phyloP scores from a whole-genome alignment of 2,113 vertebrate genomes.

The Notiomystis cincta region DNA sequence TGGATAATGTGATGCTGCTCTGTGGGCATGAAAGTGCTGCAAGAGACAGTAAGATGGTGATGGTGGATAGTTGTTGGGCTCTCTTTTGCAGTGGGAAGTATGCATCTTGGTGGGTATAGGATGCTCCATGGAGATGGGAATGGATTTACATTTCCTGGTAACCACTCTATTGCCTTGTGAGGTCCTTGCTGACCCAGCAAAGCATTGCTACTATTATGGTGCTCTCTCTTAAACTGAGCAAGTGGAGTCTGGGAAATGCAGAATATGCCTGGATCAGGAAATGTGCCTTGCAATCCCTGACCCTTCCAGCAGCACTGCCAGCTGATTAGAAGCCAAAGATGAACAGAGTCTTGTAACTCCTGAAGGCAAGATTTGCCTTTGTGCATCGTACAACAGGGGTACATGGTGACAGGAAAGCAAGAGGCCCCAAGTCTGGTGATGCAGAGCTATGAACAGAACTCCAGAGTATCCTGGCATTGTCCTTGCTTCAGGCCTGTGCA shows the following conservation, averaged over 20 bases:
- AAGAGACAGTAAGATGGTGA: neutral
- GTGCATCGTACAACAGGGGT: rapidly evolving
- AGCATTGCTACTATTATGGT: neutral
- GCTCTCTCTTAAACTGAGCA: neutral
- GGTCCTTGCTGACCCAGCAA: neutral
- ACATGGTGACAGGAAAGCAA: neutral
- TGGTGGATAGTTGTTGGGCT: neutral
- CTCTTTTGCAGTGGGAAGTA: neutral
- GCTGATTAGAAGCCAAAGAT: neutral
- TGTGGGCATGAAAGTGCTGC: neutral
- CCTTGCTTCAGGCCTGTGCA: neutral
- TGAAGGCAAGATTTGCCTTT: neutral
- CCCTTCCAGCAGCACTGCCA: neutral
- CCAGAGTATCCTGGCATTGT: neutral
- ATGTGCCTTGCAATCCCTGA: neutral
- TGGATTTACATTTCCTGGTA: neutral
- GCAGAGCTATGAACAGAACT: neutral
- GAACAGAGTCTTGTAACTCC: neutral
- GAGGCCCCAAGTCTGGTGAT: neutral
- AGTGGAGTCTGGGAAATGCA: neutral
- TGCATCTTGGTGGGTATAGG: neutral
- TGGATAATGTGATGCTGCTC: neutral
- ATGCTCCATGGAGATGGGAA: neutral
- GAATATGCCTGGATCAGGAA: neutral
- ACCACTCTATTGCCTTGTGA: neutral